Base-by-base conservation (phyloP, 2,888 invertebrate genomes). In the Lymantria dispar region DNA sequence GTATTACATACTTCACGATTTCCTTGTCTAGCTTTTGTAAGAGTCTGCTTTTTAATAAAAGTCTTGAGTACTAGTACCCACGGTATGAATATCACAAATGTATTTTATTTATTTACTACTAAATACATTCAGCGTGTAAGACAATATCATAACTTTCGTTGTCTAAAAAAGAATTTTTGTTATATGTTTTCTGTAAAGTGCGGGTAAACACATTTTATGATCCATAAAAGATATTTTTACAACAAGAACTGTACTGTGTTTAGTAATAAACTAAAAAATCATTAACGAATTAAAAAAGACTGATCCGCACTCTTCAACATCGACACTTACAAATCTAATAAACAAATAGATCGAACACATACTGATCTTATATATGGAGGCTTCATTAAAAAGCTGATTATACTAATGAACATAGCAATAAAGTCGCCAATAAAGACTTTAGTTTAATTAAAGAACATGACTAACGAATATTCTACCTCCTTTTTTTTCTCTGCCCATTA, bases 341-440 rank as follows among this genome's bases (percentile, higher is more conserved):
- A 67, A 72, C 62, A 77, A 33, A 70, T 63, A 60, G 58, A 56
- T 61, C 59, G 67, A 76, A 76, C 70, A 77, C 74, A 78, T 33
- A 69, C 70, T 50, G 57, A 61, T 68, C 57, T 43, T 58, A 60
- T 59, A 52, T 66, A 71, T 66, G 74, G 66, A 67, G 69, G 61
- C 68, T 53, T 56, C 42, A 38, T 47, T 50, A 49, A 46, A 58
- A 36, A 56, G 37, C 52, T 60, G 48, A 50, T 43, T 33, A 33
- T 10, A 33, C 47, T 48, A 42, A 57, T 50, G 43, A 54, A 60
- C 54, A 62, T 58, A 63, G 44, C 49, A 52, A 46, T 56, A 52
- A 55, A 57, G 44, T 56, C 50, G 43, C n/a, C 41, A 8, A 30
- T 36, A 44, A 47, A 49, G 42, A 50, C 39, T 57, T 50, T 47